Evolutionary conservation across 2,888 invertebrate species (phyloP).

Genomic region (Poecilus cupreus): DNA sequence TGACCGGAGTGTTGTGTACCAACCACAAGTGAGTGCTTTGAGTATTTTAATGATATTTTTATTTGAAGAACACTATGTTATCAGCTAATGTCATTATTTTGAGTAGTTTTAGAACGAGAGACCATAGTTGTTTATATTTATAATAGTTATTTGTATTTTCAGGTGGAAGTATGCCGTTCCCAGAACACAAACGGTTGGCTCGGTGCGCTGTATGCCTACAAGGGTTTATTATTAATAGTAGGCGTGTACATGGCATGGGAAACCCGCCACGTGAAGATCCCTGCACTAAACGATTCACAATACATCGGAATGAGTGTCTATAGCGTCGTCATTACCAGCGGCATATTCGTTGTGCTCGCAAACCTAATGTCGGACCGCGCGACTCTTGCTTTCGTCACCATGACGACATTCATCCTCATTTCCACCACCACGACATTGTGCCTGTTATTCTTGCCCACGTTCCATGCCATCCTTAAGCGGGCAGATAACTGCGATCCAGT

Average conservation of each 20-base stretch:
- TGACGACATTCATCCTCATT: slow-evolving; percentile 87
- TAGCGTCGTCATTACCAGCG: slow-evolving; percentile 91
- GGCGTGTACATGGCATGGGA: slow-evolving; percentile 98
- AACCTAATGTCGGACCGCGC: slow-evolving; percentile 89
- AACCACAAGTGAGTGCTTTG: slow-evolving; percentile 86
- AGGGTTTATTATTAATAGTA: slow-evolving; percentile 89
- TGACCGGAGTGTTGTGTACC: slow-evolving; percentile 88
- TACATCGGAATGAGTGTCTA: slow-evolving; percentile 96
- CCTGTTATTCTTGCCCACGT: slow-evolving; percentile 90
- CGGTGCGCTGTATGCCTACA: slow-evolving; percentile 92
- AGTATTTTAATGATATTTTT: too few relatives aligned
- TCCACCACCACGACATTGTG: slow-evolving; percentile 92
- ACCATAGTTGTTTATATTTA: neutral
- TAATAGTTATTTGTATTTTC: slow-evolving; percentile 66
- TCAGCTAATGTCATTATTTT: too few relatives aligned
- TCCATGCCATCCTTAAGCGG: slow-evolving; percentile 81
- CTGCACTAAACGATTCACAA: slow-evolving; percentile 93
- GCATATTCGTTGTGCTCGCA: slow-evolving; percentile 91
- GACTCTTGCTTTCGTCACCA: slow-evolving; percentile 87
- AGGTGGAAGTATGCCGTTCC: slow-evolving; percentile 93
- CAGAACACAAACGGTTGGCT: slow-evolving; percentile 92
- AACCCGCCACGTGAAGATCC: slow-evolving; percentile 93
- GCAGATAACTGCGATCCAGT: slow-evolving; percentile 84
- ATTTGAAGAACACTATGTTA: neutral
- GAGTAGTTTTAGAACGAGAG: too few relatives aligned